Conservation (phyloP, 2,888 invertebrate species). For the Ochlodes sylvanus region DNA sequence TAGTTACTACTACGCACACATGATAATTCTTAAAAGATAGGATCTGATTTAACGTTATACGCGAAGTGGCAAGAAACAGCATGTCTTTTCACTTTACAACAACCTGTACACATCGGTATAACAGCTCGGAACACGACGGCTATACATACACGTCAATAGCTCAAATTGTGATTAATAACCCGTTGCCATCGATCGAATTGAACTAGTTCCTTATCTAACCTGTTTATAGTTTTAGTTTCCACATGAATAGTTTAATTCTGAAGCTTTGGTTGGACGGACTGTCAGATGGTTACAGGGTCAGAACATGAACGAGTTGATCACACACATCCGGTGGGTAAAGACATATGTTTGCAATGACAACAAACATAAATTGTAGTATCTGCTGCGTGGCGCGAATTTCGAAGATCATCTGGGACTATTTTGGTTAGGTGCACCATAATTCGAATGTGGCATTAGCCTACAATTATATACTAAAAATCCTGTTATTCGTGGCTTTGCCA, state of each 20-base stretch:
- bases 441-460: no score
- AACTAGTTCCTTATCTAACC: conserved; percentile 30
- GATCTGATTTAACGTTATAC: no score
- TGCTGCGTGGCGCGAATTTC: no score
- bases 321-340: conserved; percentile 11
- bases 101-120: conserved; percentile 2
- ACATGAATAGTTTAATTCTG: conserved; percentile 25
- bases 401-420: no score
- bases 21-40: no score
- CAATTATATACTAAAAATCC: no score
- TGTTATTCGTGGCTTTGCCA: no score
- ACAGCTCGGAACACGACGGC: conserved; percentile 49
- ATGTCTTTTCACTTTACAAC: neutral
- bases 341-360: no score
- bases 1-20: no score
- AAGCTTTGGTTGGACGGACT: neutral
- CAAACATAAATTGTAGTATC: no score
- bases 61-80: neutral
- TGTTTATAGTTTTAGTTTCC: conserved; percentile 31
- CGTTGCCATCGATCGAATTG: conserved; percentile 51
- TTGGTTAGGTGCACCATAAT: no score
- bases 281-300: neutral
- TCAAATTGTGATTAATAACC: conserved; percentile 80
- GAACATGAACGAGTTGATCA: conserved; percentile 3
- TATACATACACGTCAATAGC: conserved; percentile 71